phyloP scores from a whole-genome alignment of 2,888 invertebrate genomes.

The Trissonchulus sp. region DNA sequence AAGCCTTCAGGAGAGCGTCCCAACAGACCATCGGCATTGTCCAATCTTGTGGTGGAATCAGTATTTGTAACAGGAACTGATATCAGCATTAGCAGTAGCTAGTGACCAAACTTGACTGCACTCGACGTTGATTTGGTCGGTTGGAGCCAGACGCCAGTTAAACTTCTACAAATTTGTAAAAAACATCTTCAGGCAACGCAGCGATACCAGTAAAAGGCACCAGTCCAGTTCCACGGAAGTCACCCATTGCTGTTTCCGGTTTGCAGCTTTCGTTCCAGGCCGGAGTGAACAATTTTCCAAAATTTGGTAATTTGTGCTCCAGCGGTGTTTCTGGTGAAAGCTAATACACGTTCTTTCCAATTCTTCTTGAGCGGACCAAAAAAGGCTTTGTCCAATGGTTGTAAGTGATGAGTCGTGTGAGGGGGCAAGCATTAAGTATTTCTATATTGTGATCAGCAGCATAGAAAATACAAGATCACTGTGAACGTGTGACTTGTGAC shows the following conservation, averaged over 20 bases:
- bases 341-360: background rate
- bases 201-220: too few species aligned
- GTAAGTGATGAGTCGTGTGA: background rate
- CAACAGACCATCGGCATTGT: background rate
- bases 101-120: too few species aligned
- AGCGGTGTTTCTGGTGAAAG: background rate
- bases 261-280: background rate
- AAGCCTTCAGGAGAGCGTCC: background rate
- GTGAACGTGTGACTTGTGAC: background rate
- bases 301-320: too few species aligned
- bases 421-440: background rate
- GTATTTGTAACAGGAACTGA: too few species aligned
- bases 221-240: conserved; percentile 5
- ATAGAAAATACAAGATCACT: background rate
- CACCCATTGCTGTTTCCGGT: background rate
- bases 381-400: conserved; percentile 14
- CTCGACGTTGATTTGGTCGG: too few species aligned
- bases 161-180: too few species aligned
- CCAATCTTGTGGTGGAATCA: background rate
- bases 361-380: background rate
- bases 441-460: too few species aligned
- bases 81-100: too few species aligned
- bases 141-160: background rate
- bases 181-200: too few species aligned
- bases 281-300: background rate